These are phyloP conservation scores for Agrochola lychnidis DNA, from an alignment of 2,888 invertebrate genomes.

Conservation along the genomic window DNA sequence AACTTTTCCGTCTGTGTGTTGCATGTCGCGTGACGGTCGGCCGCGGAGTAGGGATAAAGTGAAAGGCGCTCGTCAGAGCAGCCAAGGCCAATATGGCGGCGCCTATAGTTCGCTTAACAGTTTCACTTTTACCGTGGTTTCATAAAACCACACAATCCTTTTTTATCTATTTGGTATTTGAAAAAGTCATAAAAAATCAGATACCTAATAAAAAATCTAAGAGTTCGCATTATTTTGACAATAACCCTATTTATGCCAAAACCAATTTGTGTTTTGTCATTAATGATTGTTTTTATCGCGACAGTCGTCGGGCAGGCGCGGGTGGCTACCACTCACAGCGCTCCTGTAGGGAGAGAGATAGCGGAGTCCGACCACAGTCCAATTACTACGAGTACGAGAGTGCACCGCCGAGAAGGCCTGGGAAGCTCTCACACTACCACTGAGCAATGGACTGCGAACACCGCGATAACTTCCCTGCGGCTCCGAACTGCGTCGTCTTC, in stretches of 20 bases:
- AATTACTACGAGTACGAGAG: constrained; percentile 97
- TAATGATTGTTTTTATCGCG: constrained; percentile 60
- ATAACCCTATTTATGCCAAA: constrained; percentile 4
- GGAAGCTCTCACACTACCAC: constrained; percentile 89
- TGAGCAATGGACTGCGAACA: constrained; percentile 74
- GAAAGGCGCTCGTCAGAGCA: no score
- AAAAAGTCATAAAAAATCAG: no score
- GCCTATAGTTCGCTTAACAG: no score
- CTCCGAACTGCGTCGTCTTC: constrained; percentile 16
- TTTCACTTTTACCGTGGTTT: no score
- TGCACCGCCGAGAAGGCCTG: constrained; percentile 90
- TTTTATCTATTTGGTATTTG: no score
- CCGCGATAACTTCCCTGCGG: constrained; percentile 28
- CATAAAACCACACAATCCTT: no score
- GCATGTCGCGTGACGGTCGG: no score
- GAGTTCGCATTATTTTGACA: constrained; percentile 16
- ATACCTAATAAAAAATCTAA: constrained; percentile 13
- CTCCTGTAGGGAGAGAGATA: constrained; percentile 90
- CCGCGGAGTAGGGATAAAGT: no score
- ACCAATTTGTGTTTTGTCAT: constrained; percentile 12
- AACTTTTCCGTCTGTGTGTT: no score
- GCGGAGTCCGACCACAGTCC: constrained; percentile 93
- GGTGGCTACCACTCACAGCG: constrained; percentile 91
- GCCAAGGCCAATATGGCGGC: no score
- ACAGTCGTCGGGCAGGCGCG: constrained; percentile 84